Evolutionary conservation across 2,113 vertebrate species (phyloP).

Genomic region (Raphicerus campestris): DNA sequence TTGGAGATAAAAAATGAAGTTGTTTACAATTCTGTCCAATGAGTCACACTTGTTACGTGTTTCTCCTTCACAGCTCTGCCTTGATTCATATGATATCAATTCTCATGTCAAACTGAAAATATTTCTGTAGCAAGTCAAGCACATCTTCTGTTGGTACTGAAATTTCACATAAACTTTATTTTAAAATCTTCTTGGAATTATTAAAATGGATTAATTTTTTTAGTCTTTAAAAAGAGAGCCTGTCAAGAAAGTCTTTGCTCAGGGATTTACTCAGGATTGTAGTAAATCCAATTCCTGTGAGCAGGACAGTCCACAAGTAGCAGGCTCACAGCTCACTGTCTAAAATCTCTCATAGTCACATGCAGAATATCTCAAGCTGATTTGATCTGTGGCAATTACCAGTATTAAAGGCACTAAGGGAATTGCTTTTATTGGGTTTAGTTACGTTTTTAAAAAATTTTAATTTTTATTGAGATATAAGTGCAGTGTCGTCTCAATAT

Average conservation of each 20-base stretch:
- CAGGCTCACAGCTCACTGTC: background rate
- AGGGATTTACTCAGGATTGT: background rate
- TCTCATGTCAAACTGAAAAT: constrained; percentile 50
- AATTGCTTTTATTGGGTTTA: background rate
- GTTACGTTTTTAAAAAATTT: background rate
- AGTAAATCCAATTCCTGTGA: constrained; percentile 2
- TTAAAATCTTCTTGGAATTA: constrained; percentile 21
- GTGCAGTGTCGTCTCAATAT: background rate
- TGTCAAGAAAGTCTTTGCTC: background rate
- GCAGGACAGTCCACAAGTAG: background rate
- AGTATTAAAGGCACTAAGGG: background rate
- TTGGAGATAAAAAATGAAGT: constrained; percentile 59
- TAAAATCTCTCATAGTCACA: background rate
- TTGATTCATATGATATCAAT: constrained; percentile 45
- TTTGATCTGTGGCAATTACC: background rate
- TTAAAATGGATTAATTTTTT: background rate
- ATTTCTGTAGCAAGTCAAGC: constrained; percentile 38
- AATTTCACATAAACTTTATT: constrained; percentile 46
- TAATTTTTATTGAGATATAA: background rate
- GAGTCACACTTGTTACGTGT: constrained; percentile 31
- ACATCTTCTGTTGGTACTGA: constrained; percentile 31
- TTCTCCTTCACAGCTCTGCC: constrained; percentile 35
- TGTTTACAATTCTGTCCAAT: constrained; percentile 29
- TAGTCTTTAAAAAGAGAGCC: background rate
- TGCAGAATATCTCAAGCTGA: background rate